Evolutionary conservation across 2,797 vertebrate genomes (phyloP).

Genomic region (Danio aesculapii): DNA sequence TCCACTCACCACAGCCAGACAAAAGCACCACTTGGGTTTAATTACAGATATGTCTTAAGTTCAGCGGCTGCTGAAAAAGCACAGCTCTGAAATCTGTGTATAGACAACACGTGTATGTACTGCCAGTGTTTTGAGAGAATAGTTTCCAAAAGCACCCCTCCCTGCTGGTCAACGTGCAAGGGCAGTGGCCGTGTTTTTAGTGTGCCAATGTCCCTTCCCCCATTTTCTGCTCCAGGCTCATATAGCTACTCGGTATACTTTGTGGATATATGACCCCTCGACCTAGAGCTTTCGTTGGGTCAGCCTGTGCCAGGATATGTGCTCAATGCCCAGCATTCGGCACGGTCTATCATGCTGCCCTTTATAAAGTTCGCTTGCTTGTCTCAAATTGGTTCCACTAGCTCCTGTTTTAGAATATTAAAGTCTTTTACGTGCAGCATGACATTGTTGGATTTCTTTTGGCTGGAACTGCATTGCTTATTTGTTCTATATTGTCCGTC

Average conservation of each 20-base stretch:
- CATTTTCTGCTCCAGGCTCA: constrained; percentile 35
- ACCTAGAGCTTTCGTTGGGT: constrained; percentile 12
- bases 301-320: constrained; percentile 24
- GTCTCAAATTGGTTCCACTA: background rate
- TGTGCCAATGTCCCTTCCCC: constrained; percentile 43
- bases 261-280: constrained; percentile 23
- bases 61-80: constrained; percentile 41
- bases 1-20: constrained; percentile 27
- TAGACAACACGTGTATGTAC: constrained; percentile 23
- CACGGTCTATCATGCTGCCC: background rate
- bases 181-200: constrained; percentile 35
- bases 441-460: background rate
- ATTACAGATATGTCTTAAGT: constrained; percentile 49
- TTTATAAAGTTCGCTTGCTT: background rate
- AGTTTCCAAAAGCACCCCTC: constrained; percentile 47
- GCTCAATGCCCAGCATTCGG: constrained; percentile 3
- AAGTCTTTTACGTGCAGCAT: background rate
- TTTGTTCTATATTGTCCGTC: background rate
- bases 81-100: constrained; percentile 41
- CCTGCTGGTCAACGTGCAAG: constrained; percentile 12
- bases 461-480: background rate
- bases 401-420: constrained; percentile 15
- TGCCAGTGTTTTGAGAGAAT: constrained; percentile 41
- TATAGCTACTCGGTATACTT: constrained; percentile 34
- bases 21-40: constrained; percentile 44